These are phyloP conservation scores for Pelodiscus sinensis DNA, from an alignment of 2,113 vertebrate species.

Conservation along the genomic window DNA sequence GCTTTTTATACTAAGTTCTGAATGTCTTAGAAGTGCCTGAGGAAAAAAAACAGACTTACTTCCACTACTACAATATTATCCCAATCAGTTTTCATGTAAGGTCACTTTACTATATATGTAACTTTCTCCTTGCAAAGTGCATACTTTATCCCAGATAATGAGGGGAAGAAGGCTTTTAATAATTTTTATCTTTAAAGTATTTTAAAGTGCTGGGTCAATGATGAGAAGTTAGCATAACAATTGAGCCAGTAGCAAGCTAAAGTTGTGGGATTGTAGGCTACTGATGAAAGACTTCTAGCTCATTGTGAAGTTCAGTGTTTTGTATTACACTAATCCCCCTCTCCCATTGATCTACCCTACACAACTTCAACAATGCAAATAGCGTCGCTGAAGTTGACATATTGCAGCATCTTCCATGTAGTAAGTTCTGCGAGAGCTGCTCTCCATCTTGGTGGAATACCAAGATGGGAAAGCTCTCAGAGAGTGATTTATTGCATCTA, in stretches of 20 bases:
- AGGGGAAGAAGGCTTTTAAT: neutral
- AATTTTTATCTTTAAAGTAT: neutral
- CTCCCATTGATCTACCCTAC: too few species aligned
- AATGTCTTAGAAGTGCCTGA: conserved; percentile 47
- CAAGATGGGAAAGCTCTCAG: too few species aligned
- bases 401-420: too few species aligned
- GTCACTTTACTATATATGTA: conserved; percentile 51
- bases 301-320: rapidly evolving
- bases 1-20: conserved; percentile 58
- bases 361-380: too few species aligned
- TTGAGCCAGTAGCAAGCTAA: neutral
- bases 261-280: neutral
- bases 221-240: neutral
- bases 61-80: conserved; percentile 53
- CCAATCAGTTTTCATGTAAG: neutral
- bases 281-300: rapidly evolving
- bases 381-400: too few species aligned
- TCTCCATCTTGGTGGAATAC: too few species aligned
- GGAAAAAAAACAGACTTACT: conserved; percentile 47
- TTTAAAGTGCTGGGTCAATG: neutral
- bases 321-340: too few species aligned
- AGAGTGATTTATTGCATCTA: too few species aligned
- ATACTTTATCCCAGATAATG: neutral
- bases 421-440: too few species aligned
- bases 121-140: conserved; percentile 45